Conservation (phyloP, 2,113 vertebrate species). For the Probosciger aterrimus region DNA sequence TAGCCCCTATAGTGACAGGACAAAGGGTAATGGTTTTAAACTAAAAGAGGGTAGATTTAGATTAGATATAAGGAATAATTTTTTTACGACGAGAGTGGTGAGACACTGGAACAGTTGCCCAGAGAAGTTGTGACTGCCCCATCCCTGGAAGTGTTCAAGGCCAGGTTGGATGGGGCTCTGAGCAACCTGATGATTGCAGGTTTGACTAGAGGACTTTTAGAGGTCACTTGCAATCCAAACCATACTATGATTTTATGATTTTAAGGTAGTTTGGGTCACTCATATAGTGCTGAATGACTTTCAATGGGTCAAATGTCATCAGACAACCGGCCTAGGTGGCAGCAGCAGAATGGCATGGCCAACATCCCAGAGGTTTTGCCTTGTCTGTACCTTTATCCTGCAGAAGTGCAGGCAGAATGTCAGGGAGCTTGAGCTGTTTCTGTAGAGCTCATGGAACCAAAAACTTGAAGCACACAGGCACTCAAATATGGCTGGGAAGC, state of each 20-base stretch:
- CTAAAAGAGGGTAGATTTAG: not conserved
- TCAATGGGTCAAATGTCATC: not conserved
- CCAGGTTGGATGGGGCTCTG: not conserved
- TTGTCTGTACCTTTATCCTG: not conserved
- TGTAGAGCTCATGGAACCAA: not conserved
- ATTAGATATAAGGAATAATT: not conserved
- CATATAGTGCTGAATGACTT: not conserved
- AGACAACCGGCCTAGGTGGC: not conserved
- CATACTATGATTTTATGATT: not conserved
- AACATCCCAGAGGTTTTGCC: not conserved
- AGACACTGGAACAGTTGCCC: not conserved
- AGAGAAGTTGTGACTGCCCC: not conserved
- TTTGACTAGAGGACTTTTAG: not conserved
- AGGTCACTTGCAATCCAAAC: not conserved
- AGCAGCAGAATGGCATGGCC: not conserved
- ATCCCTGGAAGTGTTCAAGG: not conserved
- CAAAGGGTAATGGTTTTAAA: not conserved
- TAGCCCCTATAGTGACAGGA: not conserved
- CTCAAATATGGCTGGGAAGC: accelerated
- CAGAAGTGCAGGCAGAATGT: not conserved
- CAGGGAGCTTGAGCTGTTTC: not conserved
- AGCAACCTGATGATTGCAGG: not conserved
- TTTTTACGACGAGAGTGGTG: not conserved
- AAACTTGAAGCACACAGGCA: not conserved
- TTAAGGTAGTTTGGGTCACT: not conserved